phyloP scores from a whole-genome alignment of 2,888 invertebrate genomes.

The Athrips mouffetella region DNA sequence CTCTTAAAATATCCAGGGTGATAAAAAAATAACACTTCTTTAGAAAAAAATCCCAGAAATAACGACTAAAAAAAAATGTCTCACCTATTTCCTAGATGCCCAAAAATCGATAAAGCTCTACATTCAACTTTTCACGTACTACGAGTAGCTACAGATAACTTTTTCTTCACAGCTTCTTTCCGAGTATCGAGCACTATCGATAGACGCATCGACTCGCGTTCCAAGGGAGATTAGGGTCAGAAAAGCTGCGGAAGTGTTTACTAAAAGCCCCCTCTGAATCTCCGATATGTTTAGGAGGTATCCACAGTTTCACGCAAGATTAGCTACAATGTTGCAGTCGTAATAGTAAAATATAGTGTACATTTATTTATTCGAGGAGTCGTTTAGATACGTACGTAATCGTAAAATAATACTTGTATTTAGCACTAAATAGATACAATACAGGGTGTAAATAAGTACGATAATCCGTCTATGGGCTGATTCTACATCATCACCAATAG shows the following conservation, averaged over 20 bases:
- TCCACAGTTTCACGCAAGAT: slow-evolving; percentile 49
- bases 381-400: neutral
- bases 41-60: no score
- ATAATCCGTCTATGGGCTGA: no score
- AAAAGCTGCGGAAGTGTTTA: slow-evolving; percentile 48
- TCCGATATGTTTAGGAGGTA: slow-evolving; percentile 19
- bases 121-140: no score
- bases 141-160: slow-evolving; percentile 62
- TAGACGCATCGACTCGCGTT: slow-evolving; percentile 57
- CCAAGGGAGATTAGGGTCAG: slow-evolving; percentile 58
- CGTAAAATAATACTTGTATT: neutral
- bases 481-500: no score
- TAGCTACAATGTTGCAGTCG: slow-evolving; percentile 25
- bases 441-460: no score
- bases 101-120: no score
- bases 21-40: no score
- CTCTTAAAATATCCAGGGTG: no score
- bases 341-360: neutral
- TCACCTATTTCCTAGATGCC: no score
- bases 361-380: neutral
- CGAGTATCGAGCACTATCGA: slow-evolving; percentile 20
- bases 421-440: neutral
- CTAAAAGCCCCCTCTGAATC: slow-evolving; percentile 36
- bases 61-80: no score
- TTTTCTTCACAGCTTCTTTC: slow-evolving; percentile 46